Base-by-base conservation (phyloP, 2,888 invertebrate species). In the Plemyria rubiginata region DNA sequence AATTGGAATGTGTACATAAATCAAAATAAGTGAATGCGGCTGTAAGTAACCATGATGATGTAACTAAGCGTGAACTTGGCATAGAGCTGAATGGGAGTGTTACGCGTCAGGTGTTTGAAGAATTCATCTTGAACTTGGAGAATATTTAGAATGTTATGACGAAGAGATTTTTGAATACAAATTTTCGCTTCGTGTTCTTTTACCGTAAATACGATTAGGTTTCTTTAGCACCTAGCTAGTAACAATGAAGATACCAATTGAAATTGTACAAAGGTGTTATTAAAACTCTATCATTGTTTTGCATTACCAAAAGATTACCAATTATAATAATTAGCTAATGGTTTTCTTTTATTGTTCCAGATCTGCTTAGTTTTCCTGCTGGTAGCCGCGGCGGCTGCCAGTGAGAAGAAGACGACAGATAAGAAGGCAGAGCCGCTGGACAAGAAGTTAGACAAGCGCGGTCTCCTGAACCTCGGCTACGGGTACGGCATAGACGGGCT, bases 381-480 rank as follows among this genome's bases (percentile, higher is more conserved):
- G 93, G 93, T 94, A 91, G 96, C 95, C 86, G 95, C 95, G 79
- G 96, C 94, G 75, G 94, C 95, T 93, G 95, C 95, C 87, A 94
- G 94, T 85, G 94, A 94, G 93, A 94, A 95, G 93, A 94, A 94
- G 85, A 85, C 89, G 73, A 88, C 90, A 83, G 88, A 88, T 69
- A 92, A 93, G 79, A 93, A 93, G 84, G 94, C 93, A 75, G 93
- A 93, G 75, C 93, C 94, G 60, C 85, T 94, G 72, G 96, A 95
- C 69, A 96, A 97, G 94, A 96, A 96, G 86, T 94, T 96, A 85
- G 96, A 96, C 90, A 97, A 97, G 88, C 96, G 97, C 74, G 97
- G 97, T 72, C 94, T 97, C 75, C 93, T 96, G 64, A 95, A 96
- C 82, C 93, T 96, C 81, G 97, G 96, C 74, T 96, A 96, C 77